Conservation (phyloP, 2,113 vertebrate species). For the Chaetodon auriga region DNA sequence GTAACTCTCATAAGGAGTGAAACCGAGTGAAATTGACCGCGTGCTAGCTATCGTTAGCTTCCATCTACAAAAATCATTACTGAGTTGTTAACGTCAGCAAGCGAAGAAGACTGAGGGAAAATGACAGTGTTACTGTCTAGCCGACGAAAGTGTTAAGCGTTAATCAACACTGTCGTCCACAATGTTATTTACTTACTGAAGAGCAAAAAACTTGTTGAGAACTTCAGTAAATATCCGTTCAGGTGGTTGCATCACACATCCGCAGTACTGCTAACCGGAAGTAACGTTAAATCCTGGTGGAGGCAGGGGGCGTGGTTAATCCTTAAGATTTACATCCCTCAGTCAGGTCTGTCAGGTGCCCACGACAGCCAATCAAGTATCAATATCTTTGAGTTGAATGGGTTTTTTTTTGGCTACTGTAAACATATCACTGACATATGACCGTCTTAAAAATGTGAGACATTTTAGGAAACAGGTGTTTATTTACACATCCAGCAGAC, state of each 20-base stretch:
- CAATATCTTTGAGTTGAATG: neutral
- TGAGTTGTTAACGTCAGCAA: conserved; percentile 50
- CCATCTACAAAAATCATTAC: neutral
- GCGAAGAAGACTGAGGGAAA: neutral
- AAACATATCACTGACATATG: neutral
- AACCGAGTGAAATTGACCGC: neutral
- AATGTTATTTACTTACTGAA: neutral
- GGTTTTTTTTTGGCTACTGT: no score
- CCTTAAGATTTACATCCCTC: fast-evolving
- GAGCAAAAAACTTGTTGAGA: neutral
- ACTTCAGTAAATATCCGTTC: conserved; percentile 29
- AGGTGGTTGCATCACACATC: conserved; percentile 57
- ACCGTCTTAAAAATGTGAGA: neutral
- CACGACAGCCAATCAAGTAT: neutral
- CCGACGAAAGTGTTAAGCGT: neutral
- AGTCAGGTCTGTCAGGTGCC: neutral
- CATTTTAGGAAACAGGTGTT: neutral
- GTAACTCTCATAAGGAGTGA: neutral
- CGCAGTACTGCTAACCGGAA: neutral
- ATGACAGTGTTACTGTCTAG: neutral
- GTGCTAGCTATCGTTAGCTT: conserved; percentile 18
- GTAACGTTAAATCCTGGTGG: neutral
- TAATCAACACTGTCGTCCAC: neutral
- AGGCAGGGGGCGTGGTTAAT: neutral
- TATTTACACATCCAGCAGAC: neutral